These are phyloP conservation scores for Temnothorax ravouxi DNA, from an alignment of 2,888 invertebrate species.

Conservation along the genomic window DNA sequence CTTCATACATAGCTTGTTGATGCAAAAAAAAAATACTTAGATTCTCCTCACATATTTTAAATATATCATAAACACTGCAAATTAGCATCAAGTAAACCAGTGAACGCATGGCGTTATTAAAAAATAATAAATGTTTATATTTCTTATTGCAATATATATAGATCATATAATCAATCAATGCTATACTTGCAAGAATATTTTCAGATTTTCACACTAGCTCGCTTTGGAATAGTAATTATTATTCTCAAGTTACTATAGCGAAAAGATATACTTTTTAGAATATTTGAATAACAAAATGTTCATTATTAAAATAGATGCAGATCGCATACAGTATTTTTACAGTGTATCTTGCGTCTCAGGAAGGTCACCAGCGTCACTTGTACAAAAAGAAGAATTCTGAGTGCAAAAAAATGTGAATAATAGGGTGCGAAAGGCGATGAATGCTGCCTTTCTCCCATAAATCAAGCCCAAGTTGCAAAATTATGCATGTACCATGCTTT, in stretches of 20 bases:
- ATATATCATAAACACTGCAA: neutral
- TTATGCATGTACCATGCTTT: constrained; percentile 40
- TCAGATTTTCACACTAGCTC: neutral
- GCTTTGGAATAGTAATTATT: neutral
- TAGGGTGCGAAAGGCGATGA: neutral
- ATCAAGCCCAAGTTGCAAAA: constrained; percentile 36
- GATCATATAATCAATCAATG: constrained; percentile 9
- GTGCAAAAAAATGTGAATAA: neutral
- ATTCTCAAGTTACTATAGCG: neutral
- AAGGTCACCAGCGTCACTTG: neutral
- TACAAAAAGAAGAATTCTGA: too few relatives aligned
- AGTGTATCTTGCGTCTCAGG: neutral
- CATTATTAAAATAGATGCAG: neutral
- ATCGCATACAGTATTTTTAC: neutral
- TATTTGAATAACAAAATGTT: neutral
- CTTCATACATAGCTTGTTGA: neutral
- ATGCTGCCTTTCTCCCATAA: constrained; percentile 11
- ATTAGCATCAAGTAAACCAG: neutral
- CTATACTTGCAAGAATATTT: neutral
- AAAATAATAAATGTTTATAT: neutral
- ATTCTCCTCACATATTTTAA: constrained; percentile 5
- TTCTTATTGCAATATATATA: neutral
- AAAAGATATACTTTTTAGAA: neutral
- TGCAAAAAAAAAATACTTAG: neutral
- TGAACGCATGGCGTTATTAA: neutral